phyloP scores from a whole-genome alignment of 2,888 invertebrate species.

The Halictus ligatus region DNA sequence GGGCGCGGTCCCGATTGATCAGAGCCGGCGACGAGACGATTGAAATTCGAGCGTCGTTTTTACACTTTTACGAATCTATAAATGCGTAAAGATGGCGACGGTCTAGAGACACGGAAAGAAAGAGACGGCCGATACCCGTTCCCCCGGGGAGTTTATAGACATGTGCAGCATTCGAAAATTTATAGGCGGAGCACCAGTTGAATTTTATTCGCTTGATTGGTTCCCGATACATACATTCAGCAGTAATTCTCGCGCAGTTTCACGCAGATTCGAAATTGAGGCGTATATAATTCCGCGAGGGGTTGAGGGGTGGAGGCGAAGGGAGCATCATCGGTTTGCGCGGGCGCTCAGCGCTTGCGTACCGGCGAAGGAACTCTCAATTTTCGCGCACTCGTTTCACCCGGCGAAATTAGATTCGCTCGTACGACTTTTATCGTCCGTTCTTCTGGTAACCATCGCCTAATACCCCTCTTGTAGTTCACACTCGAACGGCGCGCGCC shows the following conservation, averaged over 20 bases:
- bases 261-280: constrained; percentile 47
- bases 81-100: background rate
- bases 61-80: background rate
- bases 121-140: background rate
- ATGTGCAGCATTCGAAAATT: constrained; percentile 6
- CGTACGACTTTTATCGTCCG: constrained; percentile 68
- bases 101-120: background rate
- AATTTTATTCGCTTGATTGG: constrained; percentile 35
- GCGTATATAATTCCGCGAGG: constrained; percentile 24
- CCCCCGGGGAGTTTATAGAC: background rate
- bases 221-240: constrained; percentile 22
- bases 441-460: constrained; percentile 64
- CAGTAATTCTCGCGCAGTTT: constrained; percentile 41
- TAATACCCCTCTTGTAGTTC: constrained; percentile 61
- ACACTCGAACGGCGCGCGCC: constrained; percentile 46
- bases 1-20: background rate
- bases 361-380: constrained; percentile 48
- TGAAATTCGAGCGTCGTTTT: background rate
- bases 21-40: background rate
- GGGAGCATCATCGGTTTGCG: background rate
- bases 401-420: constrained; percentile 62
- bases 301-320: background rate
- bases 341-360: background rate
- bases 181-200: background rate
- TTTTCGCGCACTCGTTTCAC: constrained; percentile 51